Evolutionary conservation across 2,797 vertebrate genomes (phyloP).

Genomic region (Tauraco hartlaubi): DNA sequence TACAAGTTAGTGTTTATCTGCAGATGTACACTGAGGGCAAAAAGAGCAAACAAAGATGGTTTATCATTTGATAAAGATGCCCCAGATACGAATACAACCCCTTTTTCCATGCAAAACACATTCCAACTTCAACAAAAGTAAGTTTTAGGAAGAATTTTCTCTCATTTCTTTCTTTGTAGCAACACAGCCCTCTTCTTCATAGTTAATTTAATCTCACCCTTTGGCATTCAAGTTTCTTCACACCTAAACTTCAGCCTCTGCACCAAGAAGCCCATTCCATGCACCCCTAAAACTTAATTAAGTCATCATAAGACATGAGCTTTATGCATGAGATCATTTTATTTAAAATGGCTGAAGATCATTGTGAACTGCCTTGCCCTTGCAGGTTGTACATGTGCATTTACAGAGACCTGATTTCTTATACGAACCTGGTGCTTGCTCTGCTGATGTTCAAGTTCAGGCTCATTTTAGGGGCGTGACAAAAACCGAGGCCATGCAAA

Average conservation of each 20-base stretch:
- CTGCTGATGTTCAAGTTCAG: neutral
- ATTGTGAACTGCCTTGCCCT: neutral
- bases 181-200: neutral
- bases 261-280: neutral
- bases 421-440: neutral
- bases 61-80: neutral
- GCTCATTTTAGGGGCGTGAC: neutral
- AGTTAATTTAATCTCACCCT: neutral
- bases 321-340: neutral
- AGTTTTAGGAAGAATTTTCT: neutral
- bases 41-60: neutral
- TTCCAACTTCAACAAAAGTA: neutral
- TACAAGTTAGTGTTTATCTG: neutral
- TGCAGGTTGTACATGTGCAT: neutral
- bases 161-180: neutral
- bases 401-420: neutral
- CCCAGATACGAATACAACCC: neutral
- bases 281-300: neutral
- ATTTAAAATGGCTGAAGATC: neutral
- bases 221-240: neutral
- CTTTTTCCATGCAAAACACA: neutral
- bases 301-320: neutral
- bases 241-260: neutral
- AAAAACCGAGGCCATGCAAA: neutral
- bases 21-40: neutral